Evolutionary conservation across 2,797 vertebrate genomes (phyloP).

Genomic region (Coccyzus lansbergi): DNA sequence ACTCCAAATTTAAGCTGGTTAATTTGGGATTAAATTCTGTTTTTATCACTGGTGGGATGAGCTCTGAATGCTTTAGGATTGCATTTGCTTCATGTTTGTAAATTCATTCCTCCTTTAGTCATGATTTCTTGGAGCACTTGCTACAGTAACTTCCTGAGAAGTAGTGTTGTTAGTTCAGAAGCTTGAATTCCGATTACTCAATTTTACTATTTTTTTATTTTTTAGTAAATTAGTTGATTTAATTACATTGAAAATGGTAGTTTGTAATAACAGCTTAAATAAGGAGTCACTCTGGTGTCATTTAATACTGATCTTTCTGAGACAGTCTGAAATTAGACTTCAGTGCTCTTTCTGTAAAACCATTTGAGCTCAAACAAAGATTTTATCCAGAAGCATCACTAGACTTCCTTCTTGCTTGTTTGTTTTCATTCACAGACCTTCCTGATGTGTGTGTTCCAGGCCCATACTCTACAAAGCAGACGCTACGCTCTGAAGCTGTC

Average conservation of each 20-base stretch:
- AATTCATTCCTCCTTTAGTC: neutral
- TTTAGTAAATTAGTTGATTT: neutral
- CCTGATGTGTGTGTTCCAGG: too few species aligned
- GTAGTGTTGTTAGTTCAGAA: neutral
- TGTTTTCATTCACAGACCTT: neutral
- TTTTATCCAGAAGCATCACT: neutral
- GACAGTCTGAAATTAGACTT: neutral
- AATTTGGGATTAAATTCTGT: neutral
- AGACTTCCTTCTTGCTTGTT: neutral
- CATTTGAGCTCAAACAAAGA: neutral
- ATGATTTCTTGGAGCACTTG: neutral
- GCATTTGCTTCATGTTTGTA: neutral
- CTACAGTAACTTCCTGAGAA: neutral
- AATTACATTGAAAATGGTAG: neutral
- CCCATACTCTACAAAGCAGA: neutral
- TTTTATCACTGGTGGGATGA: neutral
- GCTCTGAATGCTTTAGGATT: neutral
- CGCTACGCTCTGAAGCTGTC: neutral
- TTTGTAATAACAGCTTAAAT: neutral
- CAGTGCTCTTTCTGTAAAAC: neutral
- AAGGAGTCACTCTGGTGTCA: neutral
- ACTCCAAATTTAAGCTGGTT: neutral
- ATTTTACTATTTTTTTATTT: too few species aligned
- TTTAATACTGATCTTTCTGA: neutral
- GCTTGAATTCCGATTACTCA: neutral